phyloP scores from a whole-genome alignment of 2,797 vertebrate genomes.

The Eutrigla gurnardus region DNA sequence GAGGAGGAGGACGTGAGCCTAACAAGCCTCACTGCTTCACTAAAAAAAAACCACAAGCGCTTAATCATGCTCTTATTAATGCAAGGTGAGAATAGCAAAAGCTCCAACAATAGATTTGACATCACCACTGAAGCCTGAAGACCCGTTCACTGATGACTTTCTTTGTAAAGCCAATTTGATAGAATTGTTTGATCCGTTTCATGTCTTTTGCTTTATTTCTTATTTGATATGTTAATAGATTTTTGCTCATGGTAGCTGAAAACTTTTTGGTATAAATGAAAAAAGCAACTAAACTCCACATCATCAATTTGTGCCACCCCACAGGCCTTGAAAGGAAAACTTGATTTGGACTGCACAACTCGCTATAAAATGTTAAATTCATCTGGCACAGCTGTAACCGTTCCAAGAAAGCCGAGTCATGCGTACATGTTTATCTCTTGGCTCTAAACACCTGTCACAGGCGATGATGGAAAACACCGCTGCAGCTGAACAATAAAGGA shows the following conservation, averaged over 20 bases:
- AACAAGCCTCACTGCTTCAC: conserved; percentile 27
- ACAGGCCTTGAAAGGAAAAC: neutral
- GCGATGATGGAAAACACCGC: conserved; percentile 60
- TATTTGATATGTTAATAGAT: conserved; percentile 12
- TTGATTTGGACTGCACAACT: neutral
- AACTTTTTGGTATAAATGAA: neutral
- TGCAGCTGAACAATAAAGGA: conserved; percentile 66
- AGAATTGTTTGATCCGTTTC: conserved; percentile 28
- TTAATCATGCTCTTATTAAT: conserved; percentile 11
- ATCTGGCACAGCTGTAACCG: neutral
- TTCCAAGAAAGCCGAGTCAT: neutral
- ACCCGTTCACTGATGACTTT: neutral
- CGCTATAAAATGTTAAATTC: conserved; percentile 3
- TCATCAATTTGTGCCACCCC: neutral
- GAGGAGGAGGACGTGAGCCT: conserved; percentile 24
- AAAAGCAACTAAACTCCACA: conserved; percentile 4
- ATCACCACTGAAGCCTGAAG: conserved; percentile 7
- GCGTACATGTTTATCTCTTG: conserved; percentile 46
- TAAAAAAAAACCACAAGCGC: neutral
- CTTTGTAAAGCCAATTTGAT: conserved; percentile 11
- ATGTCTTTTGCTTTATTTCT: neutral
- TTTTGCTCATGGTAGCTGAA: no score
- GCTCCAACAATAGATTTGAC: conserved; percentile 22
- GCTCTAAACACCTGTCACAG: conserved; percentile 67
- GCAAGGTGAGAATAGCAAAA: conserved; percentile 26